Conservation (phyloP, 2,888 invertebrate genomes). For the Eupeodes luniger region DNA sequence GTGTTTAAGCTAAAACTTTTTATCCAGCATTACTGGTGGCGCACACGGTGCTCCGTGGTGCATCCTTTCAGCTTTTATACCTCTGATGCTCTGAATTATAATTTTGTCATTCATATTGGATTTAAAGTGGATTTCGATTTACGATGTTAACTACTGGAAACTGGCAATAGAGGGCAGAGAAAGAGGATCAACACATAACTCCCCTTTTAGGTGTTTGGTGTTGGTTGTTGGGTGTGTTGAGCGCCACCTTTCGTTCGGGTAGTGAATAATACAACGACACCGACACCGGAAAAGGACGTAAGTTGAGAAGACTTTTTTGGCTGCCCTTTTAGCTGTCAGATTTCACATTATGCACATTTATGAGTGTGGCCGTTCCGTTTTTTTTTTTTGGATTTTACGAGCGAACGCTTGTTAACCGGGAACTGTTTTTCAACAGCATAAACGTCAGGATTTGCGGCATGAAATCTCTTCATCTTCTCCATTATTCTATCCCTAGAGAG, state of each 20-base stretch:
- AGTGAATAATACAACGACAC: conserved; percentile 9
- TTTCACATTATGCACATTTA: conserved; percentile 40
- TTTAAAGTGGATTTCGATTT: conserved; percentile 58
- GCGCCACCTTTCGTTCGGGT: neutral
- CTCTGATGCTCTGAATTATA: conserved; percentile 30
- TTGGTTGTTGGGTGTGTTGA: conserved; percentile 3
- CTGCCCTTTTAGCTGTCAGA: conserved; percentile 35
- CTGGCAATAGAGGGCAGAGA: conserved; percentile 1
- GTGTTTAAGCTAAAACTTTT: neutral
- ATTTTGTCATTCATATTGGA: conserved; percentile 50
- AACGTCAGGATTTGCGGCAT: conserved; percentile 37
- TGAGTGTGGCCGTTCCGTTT: conserved; percentile 19
- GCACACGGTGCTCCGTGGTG: neutral
- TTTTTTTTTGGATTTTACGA: neutral
- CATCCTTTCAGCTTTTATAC: conserved; percentile 18
- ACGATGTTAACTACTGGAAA: neutral
- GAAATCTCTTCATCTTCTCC: conserved; percentile 45
- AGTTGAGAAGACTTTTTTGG: conserved; percentile 29
- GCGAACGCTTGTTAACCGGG: neutral
- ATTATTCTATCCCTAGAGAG: neutral
- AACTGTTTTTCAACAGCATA: conserved; percentile 24
- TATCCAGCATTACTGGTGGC: neutral
- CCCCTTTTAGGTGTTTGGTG: neutral
- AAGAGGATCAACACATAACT: neutral
- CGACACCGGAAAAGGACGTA: conserved; percentile 43